A percentile compares a stretch with the other conserved stretches of the same genome.
phyloP scores from a whole-genome alignment of 2,888 invertebrate species.

The Xestia ashworthii region DNA sequence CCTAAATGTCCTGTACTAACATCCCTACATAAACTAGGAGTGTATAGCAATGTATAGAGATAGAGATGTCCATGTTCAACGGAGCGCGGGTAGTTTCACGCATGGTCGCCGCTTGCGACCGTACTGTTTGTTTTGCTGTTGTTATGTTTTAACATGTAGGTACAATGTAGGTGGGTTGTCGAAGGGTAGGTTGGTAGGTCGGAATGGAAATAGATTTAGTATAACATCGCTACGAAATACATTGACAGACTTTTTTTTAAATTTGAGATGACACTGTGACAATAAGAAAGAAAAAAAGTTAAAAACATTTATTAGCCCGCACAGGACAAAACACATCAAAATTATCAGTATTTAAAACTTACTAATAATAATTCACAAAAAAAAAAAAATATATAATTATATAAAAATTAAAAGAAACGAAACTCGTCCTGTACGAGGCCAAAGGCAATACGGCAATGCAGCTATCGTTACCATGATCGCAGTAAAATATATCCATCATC shows the following conservation, averaged over 20 bases:
- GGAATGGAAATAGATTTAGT: neutral
- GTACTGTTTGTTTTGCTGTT: constrained; percentile 68
- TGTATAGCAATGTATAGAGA: constrained; percentile 64
- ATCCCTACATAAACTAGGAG: constrained; percentile 40
- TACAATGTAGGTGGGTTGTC: constrained; percentile 4
- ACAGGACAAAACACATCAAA: too few relatives aligned
- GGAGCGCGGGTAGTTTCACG: constrained; percentile 77
- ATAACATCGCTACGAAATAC: neutral
- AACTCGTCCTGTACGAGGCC: too few relatives aligned
- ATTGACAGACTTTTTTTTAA: neutral
- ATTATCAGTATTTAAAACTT: too few relatives aligned
- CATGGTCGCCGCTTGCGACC: constrained; percentile 70
- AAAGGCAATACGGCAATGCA: too few relatives aligned
- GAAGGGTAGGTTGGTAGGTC: constrained; percentile 3
- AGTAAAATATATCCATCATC: too few relatives aligned
- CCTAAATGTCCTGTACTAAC: constrained; percentile 8
- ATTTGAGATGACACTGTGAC: neutral
- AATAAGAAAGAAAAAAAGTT: too few relatives aligned
- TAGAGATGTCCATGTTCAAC: constrained; percentile 77
- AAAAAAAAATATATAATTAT: too few relatives aligned
- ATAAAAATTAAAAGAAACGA: too few relatives aligned
- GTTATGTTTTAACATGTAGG: constrained; percentile 60
- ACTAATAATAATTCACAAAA: too few relatives aligned
- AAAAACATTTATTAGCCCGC: too few relatives aligned
- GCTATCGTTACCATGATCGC: too few relatives aligned